Evolutionary conservation across 2,888 invertebrate species (phyloP).

Genomic region (Drosophila pegasa): DNA sequence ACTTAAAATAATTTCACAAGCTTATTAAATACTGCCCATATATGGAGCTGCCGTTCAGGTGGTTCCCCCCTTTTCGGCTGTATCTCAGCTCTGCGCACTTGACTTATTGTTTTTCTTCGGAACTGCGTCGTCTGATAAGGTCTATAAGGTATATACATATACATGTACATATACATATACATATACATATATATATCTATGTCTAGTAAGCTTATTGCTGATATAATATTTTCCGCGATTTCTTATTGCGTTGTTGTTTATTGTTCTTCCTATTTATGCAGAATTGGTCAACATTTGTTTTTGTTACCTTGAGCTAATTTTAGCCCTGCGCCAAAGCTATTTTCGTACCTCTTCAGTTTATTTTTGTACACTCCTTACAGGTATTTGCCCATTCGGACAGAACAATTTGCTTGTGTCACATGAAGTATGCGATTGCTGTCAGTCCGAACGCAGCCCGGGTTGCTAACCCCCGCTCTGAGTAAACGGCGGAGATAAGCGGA

Average conservation of each 20-base stretch:
- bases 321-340: conserved; percentile 52
- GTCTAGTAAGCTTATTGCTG: conserved; percentile 17
- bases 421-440: conserved; percentile 11
- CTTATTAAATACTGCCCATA: conserved; percentile 40
- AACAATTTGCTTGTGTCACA: conserved; percentile 14
- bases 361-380: conserved; percentile 31
- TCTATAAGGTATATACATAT: conserved; percentile 2
- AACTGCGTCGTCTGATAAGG: conserved; percentile 63
- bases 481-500: neutral
- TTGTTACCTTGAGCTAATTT: conserved; percentile 15
- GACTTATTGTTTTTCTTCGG: conserved; percentile 59
- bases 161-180: neutral
- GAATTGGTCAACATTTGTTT: conserved; percentile 15
- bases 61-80: conserved; percentile 51
- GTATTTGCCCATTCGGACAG: neutral
- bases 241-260: conserved; percentile 26
- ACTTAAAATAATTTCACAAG: conserved; percentile 37
- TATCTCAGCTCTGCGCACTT: conserved; percentile 26
- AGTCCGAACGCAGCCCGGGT: conserved; percentile 13
- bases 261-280: conserved; percentile 41
- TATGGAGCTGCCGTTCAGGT: conserved; percentile 44
- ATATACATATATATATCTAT: neutral
- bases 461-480: conserved; percentile 26
- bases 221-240: conserved; percentile 40
- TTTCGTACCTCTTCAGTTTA: conserved; percentile 35